These are phyloP conservation scores for Drosophila sp. DNA, from an alignment of 1,140 invertebrate species.

Conservation along the genomic window DNA sequence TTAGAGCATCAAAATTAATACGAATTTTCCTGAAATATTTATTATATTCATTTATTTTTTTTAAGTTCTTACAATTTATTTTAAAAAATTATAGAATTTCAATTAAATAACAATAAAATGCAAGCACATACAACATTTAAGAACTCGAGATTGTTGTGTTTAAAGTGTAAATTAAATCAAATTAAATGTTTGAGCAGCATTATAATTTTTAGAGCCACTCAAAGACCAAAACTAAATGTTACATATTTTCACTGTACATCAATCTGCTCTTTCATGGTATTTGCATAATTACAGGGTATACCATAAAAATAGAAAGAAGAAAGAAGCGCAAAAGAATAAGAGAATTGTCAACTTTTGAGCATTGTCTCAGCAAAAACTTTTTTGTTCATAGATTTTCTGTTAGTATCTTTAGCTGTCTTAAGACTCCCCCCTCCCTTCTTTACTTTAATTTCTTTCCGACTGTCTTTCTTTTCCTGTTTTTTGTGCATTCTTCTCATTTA, in stretches of 20 bases:
- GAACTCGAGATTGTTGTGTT: too few relatives aligned
- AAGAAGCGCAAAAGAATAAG: slow-evolving; percentile 12
- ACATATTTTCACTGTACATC: not conserved
- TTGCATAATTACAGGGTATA: slow-evolving; percentile 7
- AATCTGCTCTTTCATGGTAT: not conserved
- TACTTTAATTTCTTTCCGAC: not conserved
- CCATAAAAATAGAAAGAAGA: not conserved
- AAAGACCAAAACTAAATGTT: too few relatives aligned
- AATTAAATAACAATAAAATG: too few relatives aligned
- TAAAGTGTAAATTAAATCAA: too few relatives aligned
- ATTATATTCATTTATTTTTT: too few relatives aligned
- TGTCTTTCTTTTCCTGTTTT: slow-evolving; percentile 5
- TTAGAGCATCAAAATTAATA: too few relatives aligned
- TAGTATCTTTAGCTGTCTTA: slow-evolving; percentile 15
- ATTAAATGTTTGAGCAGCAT: too few relatives aligned
- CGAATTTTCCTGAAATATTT: too few relatives aligned
- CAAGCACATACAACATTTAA: too few relatives aligned
- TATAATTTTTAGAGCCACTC: too few relatives aligned
- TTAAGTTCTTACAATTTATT: too few relatives aligned
- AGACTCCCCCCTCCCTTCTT: not conserved
- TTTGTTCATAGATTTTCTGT: slow-evolving; percentile 28
- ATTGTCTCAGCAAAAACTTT: slow-evolving; percentile 34
- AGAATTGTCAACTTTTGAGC: slow-evolving; percentile 36
- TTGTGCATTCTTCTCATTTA: slow-evolving; percentile 28
- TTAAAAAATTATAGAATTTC: too few relatives aligned